Evolutionary conservation across 2,113 vertebrate genomes (phyloP).

Genomic region (Cephalopterus ornatus): DNA sequence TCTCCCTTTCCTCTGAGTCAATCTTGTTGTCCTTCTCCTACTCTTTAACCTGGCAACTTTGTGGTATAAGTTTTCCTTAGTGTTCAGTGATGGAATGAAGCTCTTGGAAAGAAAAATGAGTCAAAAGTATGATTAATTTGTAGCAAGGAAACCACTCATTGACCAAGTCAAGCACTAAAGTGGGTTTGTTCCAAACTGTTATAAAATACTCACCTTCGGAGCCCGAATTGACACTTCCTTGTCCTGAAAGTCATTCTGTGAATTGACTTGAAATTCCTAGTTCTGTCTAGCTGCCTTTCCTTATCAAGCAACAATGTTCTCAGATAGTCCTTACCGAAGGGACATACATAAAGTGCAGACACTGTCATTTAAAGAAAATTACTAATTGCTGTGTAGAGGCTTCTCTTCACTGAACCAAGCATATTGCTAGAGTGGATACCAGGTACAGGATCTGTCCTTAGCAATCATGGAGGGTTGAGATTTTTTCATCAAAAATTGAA

Average conservation of each 20-base stretch:
- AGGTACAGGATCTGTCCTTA: neutral
- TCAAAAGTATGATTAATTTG: neutral
- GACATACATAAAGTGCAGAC: neutral
- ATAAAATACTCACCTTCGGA: neutral
- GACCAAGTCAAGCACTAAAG: neutral
- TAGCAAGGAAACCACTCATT: neutral
- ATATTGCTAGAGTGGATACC: neutral
- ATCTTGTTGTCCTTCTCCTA: neutral
- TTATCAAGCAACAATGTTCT: neutral
- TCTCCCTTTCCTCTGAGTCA: neutral
- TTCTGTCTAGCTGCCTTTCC: neutral
- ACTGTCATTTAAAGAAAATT: neutral
- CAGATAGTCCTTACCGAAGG: neutral
- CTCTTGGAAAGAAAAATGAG: neutral
- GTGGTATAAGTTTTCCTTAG: neutral
- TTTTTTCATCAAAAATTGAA: neutral
- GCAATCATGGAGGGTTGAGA: neutral
- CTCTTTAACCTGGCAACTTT: neutral
- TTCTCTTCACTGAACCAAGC: neutral
- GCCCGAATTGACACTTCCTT: neutral
- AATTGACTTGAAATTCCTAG: neutral
- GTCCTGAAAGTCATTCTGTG: neutral
- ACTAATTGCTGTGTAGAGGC: neutral
- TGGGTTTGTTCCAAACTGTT: neutral
- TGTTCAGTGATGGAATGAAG: neutral